Conservation (phyloP, 2,797 vertebrate genomes). For the Bovichtus variegatus region DNA sequence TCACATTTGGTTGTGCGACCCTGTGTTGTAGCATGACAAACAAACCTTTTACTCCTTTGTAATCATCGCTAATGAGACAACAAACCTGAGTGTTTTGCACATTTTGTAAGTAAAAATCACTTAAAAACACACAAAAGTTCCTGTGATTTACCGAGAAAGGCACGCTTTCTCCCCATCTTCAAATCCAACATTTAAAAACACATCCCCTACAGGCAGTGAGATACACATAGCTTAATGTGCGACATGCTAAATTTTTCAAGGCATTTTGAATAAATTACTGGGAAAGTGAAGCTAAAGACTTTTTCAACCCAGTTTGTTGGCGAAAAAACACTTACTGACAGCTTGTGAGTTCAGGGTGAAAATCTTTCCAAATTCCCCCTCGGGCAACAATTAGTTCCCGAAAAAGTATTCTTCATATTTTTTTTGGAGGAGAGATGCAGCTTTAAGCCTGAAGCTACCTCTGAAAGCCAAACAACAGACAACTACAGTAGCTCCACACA, state of each 20-base stretch:
- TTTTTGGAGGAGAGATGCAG: constrained; percentile 21
- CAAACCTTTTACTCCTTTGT: background rate
- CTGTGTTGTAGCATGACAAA: background rate
- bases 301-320: constrained; percentile 42
- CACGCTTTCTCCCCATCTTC: background rate
- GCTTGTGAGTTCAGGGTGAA: constrained; percentile 43
- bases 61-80: background rate
- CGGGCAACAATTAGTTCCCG: constrained; percentile 50
- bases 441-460: constrained; percentile 33
- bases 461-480: constrained; percentile 27
- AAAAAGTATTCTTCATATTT: constrained; percentile 33
- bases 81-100: background rate
- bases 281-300: constrained; percentile 16
- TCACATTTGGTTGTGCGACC: background rate
- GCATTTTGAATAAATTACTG: constrained; percentile 10
- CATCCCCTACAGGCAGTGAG: background rate
- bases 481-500: constrained; percentile 5
- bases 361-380: constrained; percentile 35
- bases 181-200: constrained; percentile 2
- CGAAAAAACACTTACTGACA: constrained; percentile 41
- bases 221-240: background rate
- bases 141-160: background rate
- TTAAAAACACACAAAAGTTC: background rate
- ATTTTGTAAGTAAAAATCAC: background rate
- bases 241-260: background rate